Base-by-base conservation (phyloP, 2,797 vertebrate species). In the Lateolabrax maculatus region DNA sequence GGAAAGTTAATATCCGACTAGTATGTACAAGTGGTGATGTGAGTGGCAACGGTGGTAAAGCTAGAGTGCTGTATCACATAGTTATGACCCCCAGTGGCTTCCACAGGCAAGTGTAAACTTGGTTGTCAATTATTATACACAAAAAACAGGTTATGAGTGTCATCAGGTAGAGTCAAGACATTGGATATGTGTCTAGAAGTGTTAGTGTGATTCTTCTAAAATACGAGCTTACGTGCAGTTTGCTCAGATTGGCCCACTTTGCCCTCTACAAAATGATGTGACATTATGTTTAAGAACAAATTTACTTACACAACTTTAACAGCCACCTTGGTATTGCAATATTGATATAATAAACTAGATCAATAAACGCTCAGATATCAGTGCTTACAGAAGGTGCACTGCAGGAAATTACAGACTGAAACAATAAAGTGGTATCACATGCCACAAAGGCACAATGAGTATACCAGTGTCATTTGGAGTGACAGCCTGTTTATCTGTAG, bases 371-470 rank as follows among this genome's bases (percentile, higher is more conserved):
- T 51, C 18, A 58, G 4, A 36, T 23, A 9, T 21, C 23, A 37
- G 48, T 77, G 3, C 1, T 56, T 9, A 39, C 21, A 27, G 48
- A 44, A 2, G 21, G 10, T 49, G 9, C 21, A 48, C 41, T 5
- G n/a, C 5, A 53, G 37, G 56, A 37, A 66, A 23, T 8, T 12
- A 43, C 36, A 37, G 23, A 5, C 19, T 57, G 10, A 74, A 53
- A 61, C 61, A 46, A 52, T 66, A 60, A 43, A 18, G 25, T 31
- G 37, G 12, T 6, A 31, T 70, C 44, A 53, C 29, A 39, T 70
- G 55, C 5, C 19, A 27, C 1, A 15, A 52, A 43, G 46, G 5
- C 31, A 31, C 4, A 62, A 25, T 52, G 4, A 16, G 0, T 18
- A 48, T 11, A 23, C 3, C 15, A 12, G 4, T 34, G 23, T 56